Conservation (phyloP, 2,888 invertebrate species). For the Stenolophus ochropezus region DNA sequence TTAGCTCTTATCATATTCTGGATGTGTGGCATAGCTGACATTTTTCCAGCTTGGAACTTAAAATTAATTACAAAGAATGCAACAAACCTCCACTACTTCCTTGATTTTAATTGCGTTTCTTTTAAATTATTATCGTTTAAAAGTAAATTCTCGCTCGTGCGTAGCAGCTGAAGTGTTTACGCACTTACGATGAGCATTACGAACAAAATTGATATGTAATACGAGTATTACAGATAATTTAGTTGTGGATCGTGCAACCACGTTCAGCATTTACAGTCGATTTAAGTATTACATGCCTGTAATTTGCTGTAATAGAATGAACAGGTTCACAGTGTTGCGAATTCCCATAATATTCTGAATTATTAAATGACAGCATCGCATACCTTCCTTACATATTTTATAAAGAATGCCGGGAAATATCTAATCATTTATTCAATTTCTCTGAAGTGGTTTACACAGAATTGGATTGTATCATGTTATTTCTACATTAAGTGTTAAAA, state of each 20-base stretch:
- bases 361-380: not conserved
- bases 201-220: slow-evolving; percentile 37
- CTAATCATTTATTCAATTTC: not conserved
- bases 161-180: not conserved
- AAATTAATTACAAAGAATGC: not conserved
- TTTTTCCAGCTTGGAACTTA: not conserved
- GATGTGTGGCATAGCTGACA: not conserved
- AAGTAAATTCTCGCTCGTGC: slow-evolving; percentile 27
- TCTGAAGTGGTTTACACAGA: not conserved
- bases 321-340: slow-evolving; percentile 11
- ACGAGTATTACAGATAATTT: slow-evolving; percentile 35
- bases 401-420: not conserved
- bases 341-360: slow-evolving; percentile 29
- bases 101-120: not conserved
- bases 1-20: not conserved
- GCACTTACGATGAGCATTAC: slow-evolving; percentile 16
- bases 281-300: slow-evolving; percentile 26
- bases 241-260: slow-evolving; percentile 30
- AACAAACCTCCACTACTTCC: not conserved
- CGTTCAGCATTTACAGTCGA: slow-evolving; percentile 27
- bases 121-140: not conserved
- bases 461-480: not conserved
- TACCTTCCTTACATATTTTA: not conserved
- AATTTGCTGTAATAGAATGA: slow-evolving; percentile 27
- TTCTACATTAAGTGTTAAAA: not conserved